phyloP scores from a whole-genome alignment of 2,113 vertebrate genomes.

The Synchiropus splendidus region DNA sequence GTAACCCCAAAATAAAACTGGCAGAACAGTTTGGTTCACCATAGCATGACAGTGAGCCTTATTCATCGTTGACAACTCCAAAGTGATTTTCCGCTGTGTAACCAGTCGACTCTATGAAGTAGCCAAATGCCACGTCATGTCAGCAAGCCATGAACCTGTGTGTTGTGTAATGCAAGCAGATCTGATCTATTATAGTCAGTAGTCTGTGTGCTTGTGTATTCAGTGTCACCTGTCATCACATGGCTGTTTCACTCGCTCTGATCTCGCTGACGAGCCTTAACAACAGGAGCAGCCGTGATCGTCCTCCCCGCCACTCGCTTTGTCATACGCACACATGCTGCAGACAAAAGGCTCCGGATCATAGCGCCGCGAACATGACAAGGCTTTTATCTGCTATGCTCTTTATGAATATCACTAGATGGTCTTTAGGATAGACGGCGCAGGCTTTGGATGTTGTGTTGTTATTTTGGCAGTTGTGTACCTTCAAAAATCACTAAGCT shows the following conservation, averaged over 20 bases:
- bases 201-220: conserved; percentile 10
- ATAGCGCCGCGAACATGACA: conserved; percentile 59
- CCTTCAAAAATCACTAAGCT: conserved; percentile 40
- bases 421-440: conserved; percentile 57
- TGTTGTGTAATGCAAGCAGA: no score
- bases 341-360: conserved; percentile 56
- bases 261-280: conserved; percentile 54
- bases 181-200: not conserved
- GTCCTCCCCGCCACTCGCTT: conserved; percentile 18
- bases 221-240: conserved; percentile 39
- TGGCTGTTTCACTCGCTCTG: conserved; percentile 55
- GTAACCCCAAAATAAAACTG: no score
- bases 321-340: conserved; percentile 4
- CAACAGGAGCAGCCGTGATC: conserved; percentile 59
- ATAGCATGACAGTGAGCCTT: no score
- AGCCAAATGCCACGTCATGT: no score
- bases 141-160: no score
- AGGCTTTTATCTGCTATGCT: conserved; percentile 61
- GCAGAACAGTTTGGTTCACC: no score
- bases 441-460: conserved; percentile 54
- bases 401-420: conserved; percentile 65
- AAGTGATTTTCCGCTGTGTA: no score
- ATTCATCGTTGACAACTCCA: no score
- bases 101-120: no score
- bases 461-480: conserved; percentile 60